Base-by-base conservation (phyloP, 2,113 vertebrate genomes). In the Nymphicus hollandicus region DNA sequence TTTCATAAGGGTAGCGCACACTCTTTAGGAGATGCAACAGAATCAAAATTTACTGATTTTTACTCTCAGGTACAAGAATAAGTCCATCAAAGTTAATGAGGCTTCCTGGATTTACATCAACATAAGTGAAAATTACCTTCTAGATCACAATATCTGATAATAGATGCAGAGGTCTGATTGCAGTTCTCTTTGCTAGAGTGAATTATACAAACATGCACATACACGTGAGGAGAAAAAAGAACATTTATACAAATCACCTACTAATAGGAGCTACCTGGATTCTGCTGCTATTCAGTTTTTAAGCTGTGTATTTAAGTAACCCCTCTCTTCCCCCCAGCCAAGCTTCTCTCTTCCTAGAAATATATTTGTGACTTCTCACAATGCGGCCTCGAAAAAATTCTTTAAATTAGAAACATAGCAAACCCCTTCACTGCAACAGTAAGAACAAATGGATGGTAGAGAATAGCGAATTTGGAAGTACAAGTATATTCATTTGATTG, bases 201-300 rank as follows among this genome's bases (percentile, higher is more conserved):
- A 90, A 87, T 87, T 88, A 95, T 61, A 92, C 39, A 93, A 58
- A 89, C 74, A 94, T 20, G 66, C 35, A 83, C 49, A 58, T 39
- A 88, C 65, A 89, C 2, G 6, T 72, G 81, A 90, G 44, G 24
- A 18, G 33, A 70, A 76, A 74, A 74, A 85, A 65, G 46, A 92
- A 86, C 37, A 70, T 86, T 89, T 68, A 85, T 33, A 93, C 56
- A 96, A 94, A 96, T 92, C 53, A 91, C 15, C 66, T 82, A 14
- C 78, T 76, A 89, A 91, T 14, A 93, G 23, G 13, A 58, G 95
- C 89, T 95, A 86, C 85, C 63, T 49, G 47, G 47, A 86, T 86
- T 96, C 94, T 96, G 85, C 76, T 85, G 65, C 69, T 97, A 88
- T 93, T 97, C 47, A 44, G 13, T 84, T 96, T 95, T 93, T 71